A percentile compares a stretch with the other conserved stretches of the same genome.
Evolutionary conservation across 2,888 invertebrate species (phyloP).

Genomic region (Scaptomyza flava): DNA sequence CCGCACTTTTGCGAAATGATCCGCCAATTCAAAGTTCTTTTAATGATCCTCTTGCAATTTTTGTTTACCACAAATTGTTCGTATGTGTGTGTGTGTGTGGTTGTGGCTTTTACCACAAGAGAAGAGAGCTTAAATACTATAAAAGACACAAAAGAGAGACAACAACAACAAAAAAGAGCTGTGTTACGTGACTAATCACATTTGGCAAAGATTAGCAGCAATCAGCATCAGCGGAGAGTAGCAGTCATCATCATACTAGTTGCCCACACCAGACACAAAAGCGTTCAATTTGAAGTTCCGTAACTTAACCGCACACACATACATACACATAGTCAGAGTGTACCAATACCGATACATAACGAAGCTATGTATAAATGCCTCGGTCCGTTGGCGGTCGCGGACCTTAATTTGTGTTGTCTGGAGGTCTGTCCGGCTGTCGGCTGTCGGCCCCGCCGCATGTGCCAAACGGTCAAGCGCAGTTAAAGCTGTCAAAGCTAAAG

Average conservation of each 20-base stretch:
- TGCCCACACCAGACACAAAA: constrained; percentile 76
- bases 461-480: constrained; percentile 79
- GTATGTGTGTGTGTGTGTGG: background rate
- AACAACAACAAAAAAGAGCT: constrained; percentile 13
- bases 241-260: constrained; percentile 74
- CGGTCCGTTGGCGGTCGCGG: constrained; percentile 68
- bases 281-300: constrained; percentile 71
- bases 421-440: constrained; percentile 39
- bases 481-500: constrained; percentile 71
- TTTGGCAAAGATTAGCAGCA: constrained; percentile 76
- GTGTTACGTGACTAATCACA: constrained; percentile 81
- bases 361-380: constrained; percentile 67
- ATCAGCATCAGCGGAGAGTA: constrained; percentile 62
- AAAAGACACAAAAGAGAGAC: background rate
- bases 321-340: background rate
- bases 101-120: constrained; percentile 9
- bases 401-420: constrained; percentile 76
- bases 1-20: constrained; percentile 29
- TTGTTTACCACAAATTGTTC: background rate
- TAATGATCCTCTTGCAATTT: constrained; percentile 33
- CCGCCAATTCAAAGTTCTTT: constrained; percentile 32
- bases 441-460: constrained; percentile 68
- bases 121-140: constrained; percentile 6
- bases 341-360: constrained; percentile 48
- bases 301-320: constrained; percentile 59